Conservation (phyloP, 1,140 invertebrate species). For the Brachionus manjavacas region DNA sequence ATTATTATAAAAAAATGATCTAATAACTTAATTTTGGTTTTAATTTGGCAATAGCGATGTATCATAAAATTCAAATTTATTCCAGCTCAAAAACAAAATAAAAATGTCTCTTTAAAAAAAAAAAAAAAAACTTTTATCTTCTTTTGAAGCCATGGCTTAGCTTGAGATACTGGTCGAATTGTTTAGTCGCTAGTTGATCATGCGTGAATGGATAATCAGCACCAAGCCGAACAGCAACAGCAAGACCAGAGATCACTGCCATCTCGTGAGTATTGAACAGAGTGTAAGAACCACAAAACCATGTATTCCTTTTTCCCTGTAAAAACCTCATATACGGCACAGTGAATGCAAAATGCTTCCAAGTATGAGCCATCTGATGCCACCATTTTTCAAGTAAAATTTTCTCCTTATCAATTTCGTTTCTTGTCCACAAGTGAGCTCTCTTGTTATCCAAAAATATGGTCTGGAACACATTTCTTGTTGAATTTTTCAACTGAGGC, state of each 20-base stretch:
- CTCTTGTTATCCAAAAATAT: slow-evolving; percentile 48
- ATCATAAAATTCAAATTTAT: no score
- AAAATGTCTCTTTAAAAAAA: no score
- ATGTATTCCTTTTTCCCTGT: slow-evolving; percentile 48
- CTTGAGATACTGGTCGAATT: slow-evolving; percentile 50
- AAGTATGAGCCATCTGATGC: slow-evolving; percentile 50
- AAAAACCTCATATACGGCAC: slow-evolving; percentile 49
- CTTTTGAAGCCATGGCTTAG: slow-evolving; percentile 46
- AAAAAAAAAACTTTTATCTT: no score
- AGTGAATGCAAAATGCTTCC: slow-evolving; percentile 50
- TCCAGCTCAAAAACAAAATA: no score
- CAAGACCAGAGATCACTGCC: slow-evolving; percentile 49
- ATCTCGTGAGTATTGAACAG: slow-evolving; percentile 51
- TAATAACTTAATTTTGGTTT: no score
- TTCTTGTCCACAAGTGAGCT: slow-evolving; percentile 45
- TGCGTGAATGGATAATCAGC: slow-evolving; percentile 49
- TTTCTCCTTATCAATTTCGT: slow-evolving; percentile 47
- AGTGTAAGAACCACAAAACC: slow-evolving; percentile 49
- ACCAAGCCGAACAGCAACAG: slow-evolving; percentile 48
- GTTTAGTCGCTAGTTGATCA: slow-evolving; percentile 48
- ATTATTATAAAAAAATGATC: no score
- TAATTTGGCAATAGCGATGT: no score
- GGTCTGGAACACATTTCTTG: slow-evolving; percentile 48
- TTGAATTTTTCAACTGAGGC: slow-evolving; percentile 47
- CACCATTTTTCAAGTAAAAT: slow-evolving; percentile 48